Conservation (phyloP, 2,888 invertebrate species). For the Taenaris catops region DNA sequence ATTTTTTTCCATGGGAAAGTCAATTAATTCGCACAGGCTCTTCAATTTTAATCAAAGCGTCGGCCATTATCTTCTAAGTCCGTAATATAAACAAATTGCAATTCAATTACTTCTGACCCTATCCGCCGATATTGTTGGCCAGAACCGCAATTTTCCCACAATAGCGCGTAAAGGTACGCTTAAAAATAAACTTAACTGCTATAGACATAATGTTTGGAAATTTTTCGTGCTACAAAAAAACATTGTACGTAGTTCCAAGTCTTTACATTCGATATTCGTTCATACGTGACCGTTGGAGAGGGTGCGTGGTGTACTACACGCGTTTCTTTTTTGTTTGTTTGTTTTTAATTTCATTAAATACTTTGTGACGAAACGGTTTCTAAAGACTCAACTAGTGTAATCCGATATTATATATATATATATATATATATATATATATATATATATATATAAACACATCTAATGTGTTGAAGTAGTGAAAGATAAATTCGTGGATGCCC, state of each 20-base stretch:
- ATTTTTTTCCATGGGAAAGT: slow-evolving; percentile 30
- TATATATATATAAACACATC: no score
- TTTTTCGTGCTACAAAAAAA: slow-evolving; percentile 26
- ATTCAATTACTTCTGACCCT: slow-evolving; percentile 62
- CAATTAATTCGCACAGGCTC: slow-evolving; percentile 24
- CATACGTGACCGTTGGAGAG: slow-evolving; percentile 54
- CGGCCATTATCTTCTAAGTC: slow-evolving; percentile 38
- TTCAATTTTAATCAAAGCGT: slow-evolving; percentile 35
- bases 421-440: no score
- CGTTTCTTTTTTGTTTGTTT: slow-evolving; percentile 55
- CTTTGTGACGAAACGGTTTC: slow-evolving; percentile 41
- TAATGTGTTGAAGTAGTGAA: no score
- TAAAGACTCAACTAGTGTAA: slow-evolving; percentile 13
- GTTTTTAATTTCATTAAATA: slow-evolving; percentile 65
- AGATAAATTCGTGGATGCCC: no score
- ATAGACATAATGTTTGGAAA: slow-evolving; percentile 17
- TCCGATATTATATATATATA: neutral
- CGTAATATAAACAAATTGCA: slow-evolving; percentile 50
- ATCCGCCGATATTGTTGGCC: slow-evolving; percentile 45
- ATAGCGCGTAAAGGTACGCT: slow-evolving; percentile 6
- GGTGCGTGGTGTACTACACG: slow-evolving; percentile 55
- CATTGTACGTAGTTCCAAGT: slow-evolving; percentile 41
- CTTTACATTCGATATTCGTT: slow-evolving; percentile 47
- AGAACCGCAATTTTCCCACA: slow-evolving; percentile 18
- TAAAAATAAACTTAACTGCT: slow-evolving; percentile 29